Conservation (phyloP, 2,888 invertebrate species). For the Baccha elongata region DNA sequence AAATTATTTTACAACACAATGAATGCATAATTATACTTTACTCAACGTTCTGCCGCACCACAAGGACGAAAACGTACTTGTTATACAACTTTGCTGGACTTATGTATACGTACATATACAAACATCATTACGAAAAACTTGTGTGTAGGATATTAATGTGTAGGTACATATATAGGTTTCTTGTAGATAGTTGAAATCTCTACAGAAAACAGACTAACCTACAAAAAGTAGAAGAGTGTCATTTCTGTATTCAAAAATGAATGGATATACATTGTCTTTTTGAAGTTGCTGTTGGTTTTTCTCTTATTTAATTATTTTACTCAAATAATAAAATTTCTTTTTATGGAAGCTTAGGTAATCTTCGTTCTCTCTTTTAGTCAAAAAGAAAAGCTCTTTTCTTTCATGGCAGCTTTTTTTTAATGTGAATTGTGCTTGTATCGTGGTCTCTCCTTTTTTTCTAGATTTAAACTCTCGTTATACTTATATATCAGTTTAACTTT, state of each 20-base stretch:
- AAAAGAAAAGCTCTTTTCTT: not conserved
- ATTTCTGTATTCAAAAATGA: not conserved
- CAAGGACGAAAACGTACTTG: constrained; percentile 40
- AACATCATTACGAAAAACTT: too few relatives aligned
- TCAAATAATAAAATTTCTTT: not conserved
- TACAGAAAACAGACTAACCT: constrained; percentile 10
- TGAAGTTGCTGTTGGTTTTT: not conserved
- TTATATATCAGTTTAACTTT: too few relatives aligned
- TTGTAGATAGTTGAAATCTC: constrained; percentile 34
- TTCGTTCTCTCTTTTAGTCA: not conserved
- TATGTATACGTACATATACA: constrained; percentile 7
- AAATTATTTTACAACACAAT: not conserved
- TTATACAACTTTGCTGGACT: not conserved
- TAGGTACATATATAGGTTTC: not conserved
- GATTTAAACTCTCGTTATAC: too few relatives aligned
- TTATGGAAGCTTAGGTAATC: not conserved
- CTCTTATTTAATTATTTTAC: not conserved
- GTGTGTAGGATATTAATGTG: not conserved
- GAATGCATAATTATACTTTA: not conserved
- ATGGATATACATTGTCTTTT: not conserved
- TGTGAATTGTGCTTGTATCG: too few relatives aligned
- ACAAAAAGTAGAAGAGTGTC: constrained; percentile 7
- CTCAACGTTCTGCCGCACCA: not conserved
- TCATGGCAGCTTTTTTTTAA: too few relatives aligned
- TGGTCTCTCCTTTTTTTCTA: too few relatives aligned